Percentiles rank a stretch among this genome's conserved stretches.
Evolutionary conservation across 2,113 vertebrate species (phyloP).

Genomic region (Periophthalmus modestus): DNA sequence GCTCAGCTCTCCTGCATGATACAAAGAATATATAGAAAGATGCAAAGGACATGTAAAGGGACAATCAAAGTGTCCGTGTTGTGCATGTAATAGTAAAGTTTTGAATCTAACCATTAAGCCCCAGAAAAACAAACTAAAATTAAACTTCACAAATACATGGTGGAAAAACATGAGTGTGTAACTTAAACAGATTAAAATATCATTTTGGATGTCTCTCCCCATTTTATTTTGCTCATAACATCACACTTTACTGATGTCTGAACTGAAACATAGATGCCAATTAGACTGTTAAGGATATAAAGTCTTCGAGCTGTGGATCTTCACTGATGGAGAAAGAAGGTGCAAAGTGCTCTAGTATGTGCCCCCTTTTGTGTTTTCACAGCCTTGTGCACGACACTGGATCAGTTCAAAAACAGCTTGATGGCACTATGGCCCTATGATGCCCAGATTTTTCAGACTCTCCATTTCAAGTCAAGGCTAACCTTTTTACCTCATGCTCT

Average conservation of each 20-base stretch:
- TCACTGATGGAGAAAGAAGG: not conserved
- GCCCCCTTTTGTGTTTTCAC: constrained; percentile 17
- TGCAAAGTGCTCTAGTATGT: not conserved
- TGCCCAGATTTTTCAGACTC: constrained; percentile 7
- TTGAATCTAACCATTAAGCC: not conserved
- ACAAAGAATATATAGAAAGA: not conserved
- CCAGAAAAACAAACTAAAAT: not conserved
- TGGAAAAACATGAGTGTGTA: too few relatives aligned
- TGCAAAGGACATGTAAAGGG: not conserved
- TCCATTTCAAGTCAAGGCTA: constrained; percentile 6
- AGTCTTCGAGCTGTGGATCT: not conserved
- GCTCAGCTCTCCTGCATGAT: not conserved
- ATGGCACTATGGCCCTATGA: not conserved
- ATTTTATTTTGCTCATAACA: too few relatives aligned
- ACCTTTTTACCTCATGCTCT: constrained; percentile 22
- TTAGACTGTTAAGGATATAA: not conserved
- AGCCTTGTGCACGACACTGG: constrained; percentile 4
- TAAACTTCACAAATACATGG: not conserved
- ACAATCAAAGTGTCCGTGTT: not conserved
- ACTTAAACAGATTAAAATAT: not conserved
- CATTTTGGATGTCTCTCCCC: too few relatives aligned
- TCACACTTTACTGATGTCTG: too few relatives aligned
- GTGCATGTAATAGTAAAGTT: not conserved
- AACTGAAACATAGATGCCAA: not conserved
- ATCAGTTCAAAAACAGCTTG: constrained; percentile 25